phyloP scores from a whole-genome alignment of 1,140 invertebrate genomes.

The Drosophila pandora region DNA sequence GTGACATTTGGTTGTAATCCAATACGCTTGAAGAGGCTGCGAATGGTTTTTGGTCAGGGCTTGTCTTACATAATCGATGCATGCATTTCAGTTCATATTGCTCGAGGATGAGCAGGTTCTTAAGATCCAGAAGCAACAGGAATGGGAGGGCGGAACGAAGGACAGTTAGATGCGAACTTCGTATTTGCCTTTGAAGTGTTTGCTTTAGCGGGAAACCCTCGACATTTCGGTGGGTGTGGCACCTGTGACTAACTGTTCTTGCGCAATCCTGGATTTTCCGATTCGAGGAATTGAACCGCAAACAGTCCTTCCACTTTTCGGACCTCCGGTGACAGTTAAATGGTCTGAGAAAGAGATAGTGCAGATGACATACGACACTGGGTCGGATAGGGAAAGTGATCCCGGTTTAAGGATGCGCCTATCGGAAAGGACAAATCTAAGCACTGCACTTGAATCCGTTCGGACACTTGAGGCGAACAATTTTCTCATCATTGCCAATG shows the following conservation, averaged over 20 bases:
- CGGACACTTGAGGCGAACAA: conserved; percentile 67
- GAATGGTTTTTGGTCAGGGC: conserved; percentile 56
- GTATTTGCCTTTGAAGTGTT: conserved; percentile 59
- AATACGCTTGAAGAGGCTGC: conserved; percentile 72
- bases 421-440: conserved; percentile 64
- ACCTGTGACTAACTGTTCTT: conserved; percentile 60
- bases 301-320: conserved; percentile 44
- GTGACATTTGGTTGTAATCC: conserved; percentile 63
- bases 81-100: conserved; percentile 4
- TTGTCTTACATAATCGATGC: conserved; percentile 72
- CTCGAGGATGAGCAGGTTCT: conserved; percentile 4
- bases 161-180: conserved; percentile 57
- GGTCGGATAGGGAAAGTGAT: conserved; percentile 52
- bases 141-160: conserved; percentile 26
- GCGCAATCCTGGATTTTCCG: conserved; percentile 33
- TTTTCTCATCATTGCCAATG: conserved; percentile 78
- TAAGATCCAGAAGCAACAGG: conserved; percentile 3
- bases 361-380: conserved; percentile 64
- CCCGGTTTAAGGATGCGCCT: conserved; percentile 44
- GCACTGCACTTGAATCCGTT: conserved; percentile 66
- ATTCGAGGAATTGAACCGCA: conserved; percentile 36
- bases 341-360: conserved; percentile 35
- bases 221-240: conserved; percentile 50
- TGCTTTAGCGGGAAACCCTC: conserved; percentile 68
- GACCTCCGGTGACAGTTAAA: conserved; percentile 65